phyloP scores from a whole-genome alignment of 1,140 invertebrate genomes.

The Drosophila albomicans region DNA sequence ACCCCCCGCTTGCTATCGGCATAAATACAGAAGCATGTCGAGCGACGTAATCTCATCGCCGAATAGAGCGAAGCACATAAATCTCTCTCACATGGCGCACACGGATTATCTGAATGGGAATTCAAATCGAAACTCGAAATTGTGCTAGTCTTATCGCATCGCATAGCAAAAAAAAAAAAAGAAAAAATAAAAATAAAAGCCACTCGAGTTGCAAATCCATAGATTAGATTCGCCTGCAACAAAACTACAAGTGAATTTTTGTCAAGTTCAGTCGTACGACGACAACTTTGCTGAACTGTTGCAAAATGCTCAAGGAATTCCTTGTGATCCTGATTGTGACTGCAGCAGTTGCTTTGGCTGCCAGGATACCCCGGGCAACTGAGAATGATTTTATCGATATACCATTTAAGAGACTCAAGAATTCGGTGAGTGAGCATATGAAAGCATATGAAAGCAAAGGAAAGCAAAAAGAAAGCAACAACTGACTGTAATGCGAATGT shows the following conservation, averaged over 20 bases:
- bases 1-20: slow-evolving; percentile 11
- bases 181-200: too few relatives aligned
- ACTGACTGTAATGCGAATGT: not conserved
- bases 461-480: too few relatives aligned
- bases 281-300: slow-evolving; percentile 1
- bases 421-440: slow-evolving; percentile 48
- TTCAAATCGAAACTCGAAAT: not conserved
- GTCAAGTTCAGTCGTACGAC: slow-evolving; percentile 28
- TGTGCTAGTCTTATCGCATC: slow-evolving; percentile 5
- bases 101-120: slow-evolving; percentile 12
- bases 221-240: slow-evolving; percentile 56
- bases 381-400: slow-evolving; percentile 58
- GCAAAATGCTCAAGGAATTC: slow-evolving; percentile 43
- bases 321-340: slow-evolving; percentile 39
- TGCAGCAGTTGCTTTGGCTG: slow-evolving; percentile 17
- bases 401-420: slow-evolving; percentile 67
- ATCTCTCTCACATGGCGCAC: slow-evolving; percentile 8
- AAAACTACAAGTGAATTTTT: not conserved
- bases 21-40: not conserved
- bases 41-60: not conserved
- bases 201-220: slow-evolving; percentile 37
- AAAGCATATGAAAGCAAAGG: not conserved
- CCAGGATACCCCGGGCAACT: not conserved
- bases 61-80: slow-evolving; percentile 1
- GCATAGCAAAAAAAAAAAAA: slow-evolving; percentile 6